Evolutionary conservation across 2,888 invertebrate species (phyloP).

Genomic region (Leucania comma): DNA sequence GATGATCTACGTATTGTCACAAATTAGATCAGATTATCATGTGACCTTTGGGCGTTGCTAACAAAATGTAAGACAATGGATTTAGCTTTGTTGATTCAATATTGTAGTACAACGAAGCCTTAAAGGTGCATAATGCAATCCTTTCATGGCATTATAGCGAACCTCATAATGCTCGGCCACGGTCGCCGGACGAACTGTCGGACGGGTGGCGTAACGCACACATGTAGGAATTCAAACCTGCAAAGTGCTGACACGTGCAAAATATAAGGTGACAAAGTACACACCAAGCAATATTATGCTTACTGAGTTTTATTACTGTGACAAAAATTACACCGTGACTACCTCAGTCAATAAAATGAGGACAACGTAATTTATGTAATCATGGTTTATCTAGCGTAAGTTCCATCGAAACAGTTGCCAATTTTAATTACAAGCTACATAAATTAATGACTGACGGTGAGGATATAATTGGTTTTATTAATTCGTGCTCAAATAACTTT

Average conservation of each 20-base stretch:
- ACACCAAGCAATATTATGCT: not conserved
- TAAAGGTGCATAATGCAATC: constrained; percentile 79
- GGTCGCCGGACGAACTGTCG: constrained; percentile 70
- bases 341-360: constrained; percentile 1
- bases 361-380: constrained; percentile 22
- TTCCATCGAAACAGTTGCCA: constrained; percentile 16
- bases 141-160: constrained; percentile 80
- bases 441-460: constrained; percentile 1
- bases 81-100: constrained; percentile 75
- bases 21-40: constrained; percentile 55
- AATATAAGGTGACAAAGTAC: constrained; percentile 46
- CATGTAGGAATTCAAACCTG: constrained; percentile 74
- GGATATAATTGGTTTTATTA: constrained; percentile 26
- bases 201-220: constrained; percentile 69
- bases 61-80: constrained; percentile 68
- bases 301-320: constrained; percentile 3
- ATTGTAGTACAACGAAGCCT: constrained; percentile 79
- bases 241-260: constrained; percentile 75
- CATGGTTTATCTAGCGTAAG: constrained; percentile 7
- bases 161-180: constrained; percentile 76
- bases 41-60: constrained; percentile 62
- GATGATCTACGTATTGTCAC: constrained; percentile 9
- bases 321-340: not conserved
- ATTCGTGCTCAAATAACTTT: constrained; percentile 17
- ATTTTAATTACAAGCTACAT: constrained; percentile 11